Evolutionary conservation across 2,797 vertebrate species (phyloP).

Genomic region (Gambelia wislizenii): DNA sequence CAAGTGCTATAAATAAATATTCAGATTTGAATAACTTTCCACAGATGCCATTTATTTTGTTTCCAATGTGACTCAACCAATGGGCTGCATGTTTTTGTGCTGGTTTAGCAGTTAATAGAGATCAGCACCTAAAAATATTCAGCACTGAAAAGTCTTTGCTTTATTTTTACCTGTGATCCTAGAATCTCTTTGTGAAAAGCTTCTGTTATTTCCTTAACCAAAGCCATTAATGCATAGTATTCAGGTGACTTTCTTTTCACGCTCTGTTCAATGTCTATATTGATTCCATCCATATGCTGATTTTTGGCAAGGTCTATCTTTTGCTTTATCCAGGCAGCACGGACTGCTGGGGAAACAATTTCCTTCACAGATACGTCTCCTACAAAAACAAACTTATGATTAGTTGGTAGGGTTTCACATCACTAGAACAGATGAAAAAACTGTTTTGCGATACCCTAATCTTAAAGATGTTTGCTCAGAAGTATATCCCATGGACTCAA

Average conservation of each 20-base stretch:
- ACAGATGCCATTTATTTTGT: not conserved
- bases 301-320: slow-evolving; percentile 87
- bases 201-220: slow-evolving; percentile 91
- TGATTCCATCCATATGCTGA: slow-evolving; percentile 97
- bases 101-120: not conserved
- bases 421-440: not conserved
- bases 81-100: not conserved
- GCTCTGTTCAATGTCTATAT: slow-evolving; percentile 92
- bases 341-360: slow-evolving; percentile 84
- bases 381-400: slow-evolving; percentile 64
- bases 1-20: not conserved
- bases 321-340: slow-evolving; percentile 88
- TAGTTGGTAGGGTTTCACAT: slow-evolving; percentile 26
- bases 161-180: slow-evolving; percentile 94
- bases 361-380: slow-evolving; percentile 86
- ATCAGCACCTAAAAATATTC: slow-evolving; percentile 1
- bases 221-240: slow-evolving; percentile 88
- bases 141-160: not conserved
- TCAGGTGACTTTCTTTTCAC: slow-evolving; percentile 82
- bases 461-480: not conserved
- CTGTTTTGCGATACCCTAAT: not conserved
- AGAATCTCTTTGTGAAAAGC: slow-evolving; percentile 91
- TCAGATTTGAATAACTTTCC: not conserved
- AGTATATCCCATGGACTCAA: not conserved
- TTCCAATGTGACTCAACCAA: not conserved